Evolutionary conservation across 2,797 vertebrate species (phyloP).

Genomic region (Lepus townsendii): DNA sequence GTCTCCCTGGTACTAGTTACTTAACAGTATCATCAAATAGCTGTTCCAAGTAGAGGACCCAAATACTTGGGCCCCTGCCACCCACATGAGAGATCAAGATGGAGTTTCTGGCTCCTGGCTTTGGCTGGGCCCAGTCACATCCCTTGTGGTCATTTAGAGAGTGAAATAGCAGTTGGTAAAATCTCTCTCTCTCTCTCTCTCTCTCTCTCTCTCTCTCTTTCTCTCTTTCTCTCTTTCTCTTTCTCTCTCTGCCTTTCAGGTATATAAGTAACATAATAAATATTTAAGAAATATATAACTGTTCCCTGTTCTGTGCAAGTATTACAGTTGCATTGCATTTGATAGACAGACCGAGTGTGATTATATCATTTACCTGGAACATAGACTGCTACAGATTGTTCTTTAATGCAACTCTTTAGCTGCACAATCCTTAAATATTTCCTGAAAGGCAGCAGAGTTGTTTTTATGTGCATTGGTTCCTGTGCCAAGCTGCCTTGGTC

Average conservation of each 20-base stretch:
- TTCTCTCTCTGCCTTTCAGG: too few species aligned
- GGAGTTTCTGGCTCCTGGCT: too few species aligned
- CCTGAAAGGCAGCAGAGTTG: neutral
- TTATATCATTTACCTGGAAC: neutral
- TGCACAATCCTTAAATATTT: slow-evolving; percentile 9
- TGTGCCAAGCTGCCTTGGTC: neutral
- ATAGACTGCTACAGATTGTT: neutral
- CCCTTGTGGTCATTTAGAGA: too few species aligned
- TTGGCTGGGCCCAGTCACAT: too few species aligned
- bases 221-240: too few species aligned
- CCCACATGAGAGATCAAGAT: too few species aligned
- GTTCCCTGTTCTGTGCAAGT: neutral
- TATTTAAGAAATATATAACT: too few species aligned
- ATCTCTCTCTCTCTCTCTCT: too few species aligned
- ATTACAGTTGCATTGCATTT: neutral
- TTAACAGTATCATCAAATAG: neutral
- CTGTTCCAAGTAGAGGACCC: neutral
- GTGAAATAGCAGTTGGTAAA: too few species aligned
- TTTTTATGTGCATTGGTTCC: neutral
- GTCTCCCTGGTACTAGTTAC: neutral
- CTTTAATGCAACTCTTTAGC: neutral
- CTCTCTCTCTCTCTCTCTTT: too few species aligned
- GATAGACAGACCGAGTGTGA: neutral
- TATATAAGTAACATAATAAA: too few species aligned
- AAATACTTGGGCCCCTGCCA: too few species aligned